Evolutionary conservation across 2,888 invertebrate species (phyloP).

Genomic region (Drosophila setosimentum): DNA sequence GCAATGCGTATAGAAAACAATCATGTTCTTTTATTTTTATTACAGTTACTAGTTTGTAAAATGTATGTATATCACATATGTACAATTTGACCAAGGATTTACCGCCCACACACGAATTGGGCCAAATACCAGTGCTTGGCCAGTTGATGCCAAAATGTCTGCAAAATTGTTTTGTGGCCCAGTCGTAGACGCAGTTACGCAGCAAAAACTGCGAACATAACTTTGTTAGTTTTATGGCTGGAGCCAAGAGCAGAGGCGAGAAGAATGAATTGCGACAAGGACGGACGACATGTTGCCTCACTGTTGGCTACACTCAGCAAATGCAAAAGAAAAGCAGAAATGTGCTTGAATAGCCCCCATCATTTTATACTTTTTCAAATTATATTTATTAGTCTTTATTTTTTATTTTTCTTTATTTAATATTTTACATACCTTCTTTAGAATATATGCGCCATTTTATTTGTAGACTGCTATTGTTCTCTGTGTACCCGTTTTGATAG

Average conservation of each 20-base stretch:
- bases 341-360: neutral
- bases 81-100: constrained; percentile 55
- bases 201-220: constrained; percentile 72
- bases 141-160: constrained; percentile 75
- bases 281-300: constrained; percentile 49
- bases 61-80: neutral
- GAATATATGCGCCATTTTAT: neutral
- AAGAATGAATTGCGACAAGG: constrained; percentile 14
- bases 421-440: neutral
- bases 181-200: constrained; percentile 57
- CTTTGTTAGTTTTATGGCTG: constrained; percentile 48
- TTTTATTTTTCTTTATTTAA: neutral
- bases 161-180: constrained; percentile 59
- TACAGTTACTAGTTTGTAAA: neutral
- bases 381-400: neutral
- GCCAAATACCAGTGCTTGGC: constrained; percentile 13
- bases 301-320: constrained; percentile 14
- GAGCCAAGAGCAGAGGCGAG: neutral
- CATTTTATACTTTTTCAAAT: neutral
- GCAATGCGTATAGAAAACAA: neutral
- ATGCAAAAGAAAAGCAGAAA: neutral
- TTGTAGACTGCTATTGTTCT: neutral
- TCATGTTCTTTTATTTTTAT: neutral
- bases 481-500: constrained; percentile 28
- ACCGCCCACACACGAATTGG: constrained; percentile 35